phyloP scores from a whole-genome alignment of 2,113 vertebrate genomes.

The Gadus chalcogrammus region DNA sequence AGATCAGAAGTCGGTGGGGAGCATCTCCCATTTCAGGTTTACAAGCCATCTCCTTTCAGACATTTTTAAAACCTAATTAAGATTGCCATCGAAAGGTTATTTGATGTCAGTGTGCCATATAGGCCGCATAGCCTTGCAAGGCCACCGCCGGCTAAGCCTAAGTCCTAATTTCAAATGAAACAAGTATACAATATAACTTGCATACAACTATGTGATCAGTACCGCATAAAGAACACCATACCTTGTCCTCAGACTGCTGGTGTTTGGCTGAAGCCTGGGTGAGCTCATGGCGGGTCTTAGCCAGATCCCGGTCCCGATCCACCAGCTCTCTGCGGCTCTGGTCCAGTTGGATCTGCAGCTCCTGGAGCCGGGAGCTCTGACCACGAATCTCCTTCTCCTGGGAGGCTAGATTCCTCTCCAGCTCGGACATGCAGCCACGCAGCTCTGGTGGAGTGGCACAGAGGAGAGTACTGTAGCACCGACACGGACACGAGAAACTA shows the following conservation, averaged over 20 bases:
- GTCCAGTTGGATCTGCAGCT: conserved; percentile 77
- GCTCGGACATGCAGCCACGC: conserved; percentile 72
- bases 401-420: conserved; percentile 77
- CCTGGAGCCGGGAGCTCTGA: conserved; percentile 74
- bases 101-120: no score
- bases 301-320: conserved; percentile 79
- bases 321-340: conserved; percentile 75
- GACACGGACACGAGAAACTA: no score
- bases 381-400: conserved; percentile 79
- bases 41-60: neutral
- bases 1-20: no score
- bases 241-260: conserved; percentile 78
- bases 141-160: no score
- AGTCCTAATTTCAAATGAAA: neutral
- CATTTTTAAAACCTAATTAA: no score
- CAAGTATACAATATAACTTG: neutral
- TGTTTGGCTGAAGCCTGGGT: conserved; percentile 68
- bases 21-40: neutral
- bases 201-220: neutral
- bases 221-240: conserved; percentile 41
- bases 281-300: conserved; percentile 78
- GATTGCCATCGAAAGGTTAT: no score
- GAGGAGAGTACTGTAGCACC: no score
- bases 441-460: conserved; percentile 72
- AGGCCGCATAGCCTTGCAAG: no score